These are phyloP conservation scores for Nephrotoma appendiculata DNA, from an alignment of 2,888 invertebrate genomes.

Conservation along the genomic window DNA sequence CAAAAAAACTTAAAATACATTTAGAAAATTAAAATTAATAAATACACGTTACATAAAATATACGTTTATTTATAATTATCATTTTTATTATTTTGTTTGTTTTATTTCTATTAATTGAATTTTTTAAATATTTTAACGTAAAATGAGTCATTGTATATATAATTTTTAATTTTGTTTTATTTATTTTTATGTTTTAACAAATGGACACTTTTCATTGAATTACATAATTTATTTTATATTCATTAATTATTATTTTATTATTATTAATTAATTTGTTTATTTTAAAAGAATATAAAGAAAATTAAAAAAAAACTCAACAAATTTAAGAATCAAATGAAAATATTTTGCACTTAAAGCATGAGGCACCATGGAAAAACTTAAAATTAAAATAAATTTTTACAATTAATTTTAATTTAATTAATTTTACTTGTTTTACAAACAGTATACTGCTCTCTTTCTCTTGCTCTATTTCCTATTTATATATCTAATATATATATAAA, in stretches of 20 bases:
- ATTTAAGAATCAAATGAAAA: constrained; percentile 1
- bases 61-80: not conserved
- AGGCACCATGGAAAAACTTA: constrained; percentile 22
- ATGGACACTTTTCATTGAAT: not conserved
- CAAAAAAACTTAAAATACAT: not conserved
- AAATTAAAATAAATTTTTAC: constrained; percentile 1
- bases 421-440: not conserved
- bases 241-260: not conserved
- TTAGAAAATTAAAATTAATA: not conserved
- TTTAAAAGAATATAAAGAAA: not conserved
- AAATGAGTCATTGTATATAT: not conserved
- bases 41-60: not conserved
- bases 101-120: not conserved
- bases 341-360: constrained; percentile 32
- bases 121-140: not conserved
- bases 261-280: not conserved
- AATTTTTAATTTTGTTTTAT: not conserved
- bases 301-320: not conserved
- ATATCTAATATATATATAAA: not conserved
- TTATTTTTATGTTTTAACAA: not conserved
- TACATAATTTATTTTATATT: not conserved
- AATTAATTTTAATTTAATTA: not conserved
- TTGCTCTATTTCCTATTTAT: not conserved
- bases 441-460: not conserved
- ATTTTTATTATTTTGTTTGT: not conserved